A percentile compares a stretch with the other conserved stretches of the same genome.
These are phyloP conservation scores for Neoarius graeffei DNA, from an alignment of 2,113 vertebrate species.

Conservation along the genomic window DNA sequence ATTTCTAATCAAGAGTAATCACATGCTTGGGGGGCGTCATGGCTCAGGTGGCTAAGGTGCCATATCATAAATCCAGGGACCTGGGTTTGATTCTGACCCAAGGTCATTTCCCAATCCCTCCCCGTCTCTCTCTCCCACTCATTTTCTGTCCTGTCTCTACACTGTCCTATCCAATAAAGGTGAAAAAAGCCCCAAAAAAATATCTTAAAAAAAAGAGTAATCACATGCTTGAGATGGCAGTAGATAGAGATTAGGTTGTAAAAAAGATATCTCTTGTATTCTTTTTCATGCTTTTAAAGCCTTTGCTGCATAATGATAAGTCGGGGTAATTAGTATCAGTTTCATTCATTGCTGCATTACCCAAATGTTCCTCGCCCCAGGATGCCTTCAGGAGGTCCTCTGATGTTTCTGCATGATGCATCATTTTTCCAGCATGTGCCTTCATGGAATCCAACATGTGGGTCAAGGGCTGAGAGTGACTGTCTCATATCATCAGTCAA, in stretches of 20 bases:
- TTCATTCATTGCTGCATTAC: neutral
- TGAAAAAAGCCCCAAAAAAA: too few species aligned
- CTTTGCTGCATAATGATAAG: neutral
- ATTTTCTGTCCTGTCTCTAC: too few species aligned
- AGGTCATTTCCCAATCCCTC: too few species aligned
- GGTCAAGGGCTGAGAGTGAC: slow-evolving; percentile 8
- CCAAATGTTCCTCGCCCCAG: slow-evolving; percentile 10
- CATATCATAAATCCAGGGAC: too few species aligned
- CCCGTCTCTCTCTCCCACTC: too few species aligned
- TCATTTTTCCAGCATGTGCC: slow-evolving; percentile 11
- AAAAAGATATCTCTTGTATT: too few species aligned
- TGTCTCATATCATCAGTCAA: slow-evolving; percentile 38
- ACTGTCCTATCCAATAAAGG: too few species aligned
- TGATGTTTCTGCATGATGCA: neutral
- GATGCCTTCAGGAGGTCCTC: slow-evolving; percentile 22
- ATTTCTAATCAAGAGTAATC: neutral
- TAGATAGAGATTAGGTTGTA: neutral
- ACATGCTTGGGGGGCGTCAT: too few species aligned
- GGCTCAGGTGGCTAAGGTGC: too few species aligned
- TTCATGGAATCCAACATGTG: slow-evolving; percentile 31
- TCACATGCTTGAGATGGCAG: neutral
- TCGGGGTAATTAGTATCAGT: slow-evolving; percentile 5
- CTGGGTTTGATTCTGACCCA: too few species aligned
- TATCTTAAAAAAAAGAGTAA: too few species aligned
- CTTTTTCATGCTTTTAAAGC: neutral